These are phyloP conservation scores for Meiosimyza platycephala DNA, from an alignment of 2,888 invertebrate genomes.

Conservation along the genomic window DNA sequence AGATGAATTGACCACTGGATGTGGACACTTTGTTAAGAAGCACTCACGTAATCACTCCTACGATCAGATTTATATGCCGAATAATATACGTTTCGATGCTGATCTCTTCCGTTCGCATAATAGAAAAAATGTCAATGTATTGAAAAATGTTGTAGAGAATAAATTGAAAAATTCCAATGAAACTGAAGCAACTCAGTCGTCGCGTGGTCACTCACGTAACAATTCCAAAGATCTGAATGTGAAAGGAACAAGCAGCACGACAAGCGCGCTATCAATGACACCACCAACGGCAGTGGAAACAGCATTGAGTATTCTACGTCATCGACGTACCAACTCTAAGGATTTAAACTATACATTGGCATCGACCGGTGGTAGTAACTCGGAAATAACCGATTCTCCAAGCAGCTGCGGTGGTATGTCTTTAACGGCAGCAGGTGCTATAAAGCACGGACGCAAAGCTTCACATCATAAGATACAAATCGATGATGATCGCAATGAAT, in stretches of 20 bases:
- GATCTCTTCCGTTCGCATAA: conserved; percentile 62
- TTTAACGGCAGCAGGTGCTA: conserved; percentile 28
- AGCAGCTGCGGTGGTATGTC: background rate
- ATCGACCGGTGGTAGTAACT: background rate
- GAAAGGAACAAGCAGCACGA: conserved; percentile 43
- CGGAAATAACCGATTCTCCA: background rate
- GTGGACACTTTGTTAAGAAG: conserved; percentile 64
- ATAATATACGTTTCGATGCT: conserved; percentile 66
- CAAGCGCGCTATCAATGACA: conserved; percentile 33
- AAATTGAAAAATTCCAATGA: conserved; percentile 65
- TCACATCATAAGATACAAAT: conserved; percentile 66
- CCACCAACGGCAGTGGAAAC: conserved; percentile 45
- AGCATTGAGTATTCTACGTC: conserved; percentile 68
- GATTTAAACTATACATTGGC: conserved; percentile 64
- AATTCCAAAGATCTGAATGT: conserved; percentile 67
- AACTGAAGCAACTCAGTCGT: conserved; percentile 50
- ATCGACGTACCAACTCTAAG: conserved; percentile 73
- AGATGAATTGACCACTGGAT: conserved; percentile 62
- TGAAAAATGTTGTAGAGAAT: conserved; percentile 63
- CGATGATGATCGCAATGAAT: conserved; percentile 64
- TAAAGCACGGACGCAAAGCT: conserved; percentile 55
- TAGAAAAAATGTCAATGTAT: conserved; percentile 62
- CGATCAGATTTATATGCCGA: conserved; percentile 67
- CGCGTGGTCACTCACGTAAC: conserved; percentile 69
- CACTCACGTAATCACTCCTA: conserved; percentile 68